Percentiles rank a stretch among this genome's conserved stretches.
Conservation (phyloP, 2,797 vertebrate genomes). For the Pterois miles region DNA sequence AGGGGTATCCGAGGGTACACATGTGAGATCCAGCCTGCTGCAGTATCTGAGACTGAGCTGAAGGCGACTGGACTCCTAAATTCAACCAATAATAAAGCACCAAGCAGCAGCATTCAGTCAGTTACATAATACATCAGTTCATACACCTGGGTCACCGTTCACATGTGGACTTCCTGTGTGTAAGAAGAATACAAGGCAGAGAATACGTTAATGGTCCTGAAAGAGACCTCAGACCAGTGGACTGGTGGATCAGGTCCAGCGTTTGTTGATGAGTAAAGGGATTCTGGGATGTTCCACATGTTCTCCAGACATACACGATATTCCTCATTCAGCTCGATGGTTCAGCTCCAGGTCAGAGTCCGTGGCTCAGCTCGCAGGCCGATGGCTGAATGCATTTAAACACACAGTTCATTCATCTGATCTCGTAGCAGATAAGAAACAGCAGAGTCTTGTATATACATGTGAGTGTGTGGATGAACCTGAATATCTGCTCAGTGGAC, state of each 20-base stretch:
- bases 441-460: neutral
- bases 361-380: slow-evolving; percentile 24
- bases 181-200: neutral
- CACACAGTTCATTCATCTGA: neutral
- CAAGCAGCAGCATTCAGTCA: slow-evolving; percentile 13
- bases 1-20: neutral
- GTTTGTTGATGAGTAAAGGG: slow-evolving; percentile 4
- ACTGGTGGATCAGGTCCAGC: neutral
- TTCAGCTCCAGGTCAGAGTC: neutral
- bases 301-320: neutral
- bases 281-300: neutral
- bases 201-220: too few relatives aligned
- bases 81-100: slow-evolving; percentile 26
- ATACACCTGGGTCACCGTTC: neutral
- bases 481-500: too few relatives aligned
- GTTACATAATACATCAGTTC: neutral
- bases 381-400: slow-evolving; percentile 1
- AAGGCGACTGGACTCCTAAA: neutral
- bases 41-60: neutral
- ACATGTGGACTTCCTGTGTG: neutral
- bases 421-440: neutral
- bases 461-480: neutral
- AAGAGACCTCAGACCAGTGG: neutral
- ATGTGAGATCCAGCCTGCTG: neutral
- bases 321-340: neutral